These are phyloP conservation scores for Archips crataeganus DNA, from an alignment of 2,888 invertebrate genomes.

Conservation along the genomic window DNA sequence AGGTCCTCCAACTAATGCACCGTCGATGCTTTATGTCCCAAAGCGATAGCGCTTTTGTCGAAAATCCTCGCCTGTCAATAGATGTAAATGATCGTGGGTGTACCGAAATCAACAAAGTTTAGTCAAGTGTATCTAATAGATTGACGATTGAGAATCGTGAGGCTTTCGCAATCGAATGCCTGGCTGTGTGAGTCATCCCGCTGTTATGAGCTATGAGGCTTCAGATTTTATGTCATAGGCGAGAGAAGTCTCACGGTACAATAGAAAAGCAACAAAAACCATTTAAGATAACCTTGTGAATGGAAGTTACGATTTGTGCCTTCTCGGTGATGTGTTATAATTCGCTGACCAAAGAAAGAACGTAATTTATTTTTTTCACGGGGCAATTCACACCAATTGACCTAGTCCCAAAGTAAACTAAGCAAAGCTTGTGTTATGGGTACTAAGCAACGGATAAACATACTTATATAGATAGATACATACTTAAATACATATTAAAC, in stretches of 20 bases:
- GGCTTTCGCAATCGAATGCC: conserved; percentile 39
- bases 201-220: conserved; percentile 30
- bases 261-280: conserved; percentile 18
- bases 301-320: conserved; percentile 6
- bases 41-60: conserved; percentile 1
- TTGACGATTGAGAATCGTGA: conserved; percentile 41
- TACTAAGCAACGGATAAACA: too few species aligned
- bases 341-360: too few species aligned
- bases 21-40: conserved; percentile 15
- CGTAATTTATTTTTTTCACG: too few species aligned
- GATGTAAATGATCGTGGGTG: conserved; percentile 38
- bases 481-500: too few species aligned
- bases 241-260: conserved; percentile 36
- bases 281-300: conserved; percentile 13
- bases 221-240: conserved; percentile 35
- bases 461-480: too few species aligned
- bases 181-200: conserved; percentile 29
- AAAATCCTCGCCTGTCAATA: conserved; percentile 20
- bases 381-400: too few species aligned
- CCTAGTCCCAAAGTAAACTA: too few species aligned
- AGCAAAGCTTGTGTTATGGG: too few species aligned
- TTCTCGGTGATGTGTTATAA: background rate
- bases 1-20: conserved; percentile 55
- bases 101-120: conserved; percentile 34
- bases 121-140: conserved; percentile 41